A percentile compares a stretch with the other conserved stretches of the same genome.
Evolutionary conservation across 2,888 invertebrate genomes (phyloP).

Genomic region (Melieria picta): DNA sequence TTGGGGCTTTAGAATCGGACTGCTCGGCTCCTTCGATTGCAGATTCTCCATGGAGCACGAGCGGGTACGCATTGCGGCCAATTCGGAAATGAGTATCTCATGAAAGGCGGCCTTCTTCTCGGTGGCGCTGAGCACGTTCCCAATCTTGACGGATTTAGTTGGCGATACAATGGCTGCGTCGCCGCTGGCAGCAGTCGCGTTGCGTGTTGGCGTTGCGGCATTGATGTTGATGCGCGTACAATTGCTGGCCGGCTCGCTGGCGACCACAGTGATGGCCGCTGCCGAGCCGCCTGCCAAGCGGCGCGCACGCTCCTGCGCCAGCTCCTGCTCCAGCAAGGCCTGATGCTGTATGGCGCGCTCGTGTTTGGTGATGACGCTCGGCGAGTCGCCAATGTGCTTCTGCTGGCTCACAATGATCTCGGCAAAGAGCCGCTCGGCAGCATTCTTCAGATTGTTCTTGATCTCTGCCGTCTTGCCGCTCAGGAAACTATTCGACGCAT

Average conservation of each 20-base stretch:
- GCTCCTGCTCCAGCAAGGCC: conserved; percentile 52
- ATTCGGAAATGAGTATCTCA: conserved; percentile 76
- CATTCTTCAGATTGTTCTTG: conserved; percentile 64
- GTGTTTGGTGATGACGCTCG: conserved; percentile 57
- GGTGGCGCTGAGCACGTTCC: conserved; percentile 43
- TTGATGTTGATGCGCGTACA: conserved; percentile 59
- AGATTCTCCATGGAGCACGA: conserved; percentile 62
- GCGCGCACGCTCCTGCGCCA: conserved; percentile 38
- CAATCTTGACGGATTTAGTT: conserved; percentile 14
- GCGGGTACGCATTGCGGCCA: conserved; percentile 72
- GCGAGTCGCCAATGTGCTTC: conserved; percentile 46
- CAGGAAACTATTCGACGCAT: conserved; percentile 44
- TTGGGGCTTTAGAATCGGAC: conserved; percentile 22
- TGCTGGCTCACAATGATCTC: conserved; percentile 64
- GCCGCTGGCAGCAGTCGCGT: conserved; percentile 9
- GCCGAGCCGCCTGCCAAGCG: conserved; percentile 5
- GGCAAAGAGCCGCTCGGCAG: conserved; percentile 64
- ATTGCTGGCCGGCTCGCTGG: conserved; percentile 40
- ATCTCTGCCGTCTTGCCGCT: conserved; percentile 61
- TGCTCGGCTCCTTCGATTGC: conserved; percentile 42
- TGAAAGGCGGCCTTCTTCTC: conserved; percentile 68
- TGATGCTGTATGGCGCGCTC: conserved; percentile 58
- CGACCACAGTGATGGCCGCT: conserved; percentile 45
- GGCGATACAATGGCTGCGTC: conserved; percentile 11
- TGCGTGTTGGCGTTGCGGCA: conserved; percentile 6